A percentile compares a stretch with the other conserved stretches of the same genome.
Conservation (phyloP, 2,797 vertebrate species). For the Cuniculus paca region DNA sequence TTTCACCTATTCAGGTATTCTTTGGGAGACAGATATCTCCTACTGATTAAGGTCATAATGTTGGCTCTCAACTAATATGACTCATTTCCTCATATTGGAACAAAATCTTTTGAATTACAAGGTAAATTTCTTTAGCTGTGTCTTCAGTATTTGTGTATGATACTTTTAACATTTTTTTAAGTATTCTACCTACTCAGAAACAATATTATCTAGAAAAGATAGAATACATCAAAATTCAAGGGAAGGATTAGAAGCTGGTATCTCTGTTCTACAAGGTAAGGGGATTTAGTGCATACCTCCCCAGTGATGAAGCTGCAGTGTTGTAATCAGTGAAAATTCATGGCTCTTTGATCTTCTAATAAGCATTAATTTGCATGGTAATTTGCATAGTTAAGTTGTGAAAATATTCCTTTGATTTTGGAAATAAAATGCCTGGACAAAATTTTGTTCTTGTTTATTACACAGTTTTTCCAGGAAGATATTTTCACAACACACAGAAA, state of each 20-base stretch:
- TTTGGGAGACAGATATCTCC: neutral
- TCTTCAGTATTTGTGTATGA: neutral
- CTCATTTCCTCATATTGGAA: constrained; percentile 27
- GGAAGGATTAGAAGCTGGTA: constrained; percentile 41
- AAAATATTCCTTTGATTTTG: constrained; percentile 64
- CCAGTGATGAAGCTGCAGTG: constrained; percentile 52
- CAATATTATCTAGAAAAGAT: constrained; percentile 17
- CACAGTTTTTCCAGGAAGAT: neutral
- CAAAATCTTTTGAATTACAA: constrained; percentile 21
- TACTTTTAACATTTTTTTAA: constrained; percentile 57
- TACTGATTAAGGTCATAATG: neutral
- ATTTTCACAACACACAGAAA: neutral
- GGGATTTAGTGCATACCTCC: constrained; percentile 24
- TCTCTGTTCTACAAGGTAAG: constrained; percentile 7
- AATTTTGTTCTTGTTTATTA: constrained; percentile 44
- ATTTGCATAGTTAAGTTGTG: constrained; percentile 59
- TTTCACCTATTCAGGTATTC: neutral
- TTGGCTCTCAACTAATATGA: neutral
- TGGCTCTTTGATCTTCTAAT: constrained; percentile 66
- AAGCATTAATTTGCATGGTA: constrained; percentile 66
- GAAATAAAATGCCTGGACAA: constrained; percentile 31
- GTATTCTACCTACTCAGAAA: constrained; percentile 34
- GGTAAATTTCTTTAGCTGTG: neutral
- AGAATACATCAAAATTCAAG: constrained; percentile 59
- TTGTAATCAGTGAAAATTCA: constrained; percentile 65